Base-by-base conservation (phyloP, 2,797 vertebrate species). In the Hirundo rustica region DNA sequence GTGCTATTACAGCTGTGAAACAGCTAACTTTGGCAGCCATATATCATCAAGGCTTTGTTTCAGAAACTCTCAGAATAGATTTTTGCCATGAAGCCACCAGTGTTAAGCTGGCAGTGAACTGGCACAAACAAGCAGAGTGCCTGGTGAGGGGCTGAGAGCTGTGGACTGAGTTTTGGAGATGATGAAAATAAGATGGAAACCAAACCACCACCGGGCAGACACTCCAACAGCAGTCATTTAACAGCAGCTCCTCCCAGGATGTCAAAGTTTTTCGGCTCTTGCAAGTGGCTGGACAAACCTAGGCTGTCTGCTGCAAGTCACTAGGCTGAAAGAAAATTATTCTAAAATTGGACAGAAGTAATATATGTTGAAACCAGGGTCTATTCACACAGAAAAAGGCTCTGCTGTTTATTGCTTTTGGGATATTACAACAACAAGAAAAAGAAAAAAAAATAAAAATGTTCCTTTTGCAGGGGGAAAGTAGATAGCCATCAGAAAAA, bases 1-100 rank as follows among this genome's bases (percentile, higher is more conserved):
- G 78, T 97, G 96, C 97, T 97, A 95, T 97, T 98, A 92, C 97
- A 98, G 97, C 98, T 98, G 98, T 80, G 97, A 81, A 94, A 93
- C 76, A 93, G 95, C 97, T 98, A 96, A 97, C 97, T 98, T 97
- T 94, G 97, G 97, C 95, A 95, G 78, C 68, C 83, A 96, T 97
- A 96, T 97, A 97, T 98, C 97, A 97, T 50, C 57, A 89, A 93
- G 25, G 53, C 67, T 97, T 96, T 95, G 89, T 96, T 97, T 95
- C 93, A 93, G 88, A 88, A 91, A 84, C 95, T 58, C 94, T 97
- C 76, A 87, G 96, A 97, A 97, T 95, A 97, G 78, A 86, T 94
- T 96, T 95, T 83, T 15, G 6, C 88, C 73, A 21, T 6, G 18
- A 92, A 84, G 67, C 81, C 66, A 57, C 71, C 85, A 71, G 30